Base-by-base conservation (phyloP, 2,888 invertebrate species). In the Liopterus haemorrhoidalis region DNA sequence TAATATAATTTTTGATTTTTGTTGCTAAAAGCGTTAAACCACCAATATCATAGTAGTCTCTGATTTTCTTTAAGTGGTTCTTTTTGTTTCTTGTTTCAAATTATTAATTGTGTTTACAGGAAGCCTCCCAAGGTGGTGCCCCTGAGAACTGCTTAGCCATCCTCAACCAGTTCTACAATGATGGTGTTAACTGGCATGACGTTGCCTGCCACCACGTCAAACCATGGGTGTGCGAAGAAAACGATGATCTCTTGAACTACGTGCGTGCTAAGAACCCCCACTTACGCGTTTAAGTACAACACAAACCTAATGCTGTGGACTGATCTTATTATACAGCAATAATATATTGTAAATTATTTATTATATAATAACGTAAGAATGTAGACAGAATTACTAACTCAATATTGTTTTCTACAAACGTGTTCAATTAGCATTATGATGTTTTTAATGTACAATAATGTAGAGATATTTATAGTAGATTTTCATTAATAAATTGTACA, bases 181-280 rank as follows among this genome's bases (percentile, higher is more conserved):
- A 91, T 60, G 90, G 90, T 19, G 82, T 90, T 37, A 85, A 88
- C 67, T 90, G 90, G 90, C 91, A 91, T 63, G 83, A 91, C 63
- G 90, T 90, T 36, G 90, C 90, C 50, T 91, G 91, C 64, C 90
- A 90, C 64, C 91, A 91, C 65, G 80, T 81, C 64, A 91, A 91
- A 67, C 82, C 90, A 1, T 88, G 85, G 71, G 82, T 89, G 21
- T 91, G 91, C 64, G 90, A 91, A 66, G 90, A 91, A 60, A 89
- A 86, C 63, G 87, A 88, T 57, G 81, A 85, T 6, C 76, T 91
- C n/a, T 69, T 89, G 53, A 85, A 85, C 73, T 89, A 88, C 68
- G 85, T 88, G 47, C 76, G 83, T 56, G 85, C 82, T 68, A 84
- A 83, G 53, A 87, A 87, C 68, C 88, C 88, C 25, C 82, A 82